Evolutionary conservation across 23 tunicate genomes (phyloP), one percentile per base, ranked within the genome.

Genomic region (Styela plicata): DNA sequence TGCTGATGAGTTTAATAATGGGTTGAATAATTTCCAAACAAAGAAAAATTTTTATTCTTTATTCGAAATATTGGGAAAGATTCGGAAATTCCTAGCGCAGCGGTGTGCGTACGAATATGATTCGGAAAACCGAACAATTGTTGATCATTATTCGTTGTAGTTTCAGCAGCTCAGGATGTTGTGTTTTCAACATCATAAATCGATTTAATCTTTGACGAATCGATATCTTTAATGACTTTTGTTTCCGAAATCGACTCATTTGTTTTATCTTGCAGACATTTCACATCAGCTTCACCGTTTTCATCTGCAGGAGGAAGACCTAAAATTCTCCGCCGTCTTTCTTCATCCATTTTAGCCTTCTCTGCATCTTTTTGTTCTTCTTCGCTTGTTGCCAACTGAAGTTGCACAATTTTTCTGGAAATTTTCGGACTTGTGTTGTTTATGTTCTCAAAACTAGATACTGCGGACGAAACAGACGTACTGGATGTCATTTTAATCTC

Each of bases 241-340:
- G 57, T 44, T 44, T 44, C 57, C 7, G 7, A 13, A 44, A 13
- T 44, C 13, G 57, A 5, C 57, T 67, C 71, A 29, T 67, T 67
- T 24, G 71, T 67, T 67, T 67, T 67, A 22, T 67, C 71, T 22
- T 67, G 71, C 31, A 67, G 24, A 22, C 71, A 67, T 25, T 67
- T 67, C 1, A 67, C 31, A 22, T 62, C 65, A 21, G 22, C 65
- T 29, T 29, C 71, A 22, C 33, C 84, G 13, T 44, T 44, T 44
- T 44, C 57, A 5, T 44, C 57, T 23, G 74, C 37, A 13, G 85
- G 31, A 16, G 86, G 35, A 65, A 87, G 83, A 3, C 94, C 94
- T 3, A 89, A 80, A 25, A 89, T 89, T 34, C 94, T 85, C 2
- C 88, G 77, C 29, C 88, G 77, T 21, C 94, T 64, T 67, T 89